phyloP scores from a whole-genome alignment of 1,140 invertebrate genomes.

The Chymomyza costata region DNA sequence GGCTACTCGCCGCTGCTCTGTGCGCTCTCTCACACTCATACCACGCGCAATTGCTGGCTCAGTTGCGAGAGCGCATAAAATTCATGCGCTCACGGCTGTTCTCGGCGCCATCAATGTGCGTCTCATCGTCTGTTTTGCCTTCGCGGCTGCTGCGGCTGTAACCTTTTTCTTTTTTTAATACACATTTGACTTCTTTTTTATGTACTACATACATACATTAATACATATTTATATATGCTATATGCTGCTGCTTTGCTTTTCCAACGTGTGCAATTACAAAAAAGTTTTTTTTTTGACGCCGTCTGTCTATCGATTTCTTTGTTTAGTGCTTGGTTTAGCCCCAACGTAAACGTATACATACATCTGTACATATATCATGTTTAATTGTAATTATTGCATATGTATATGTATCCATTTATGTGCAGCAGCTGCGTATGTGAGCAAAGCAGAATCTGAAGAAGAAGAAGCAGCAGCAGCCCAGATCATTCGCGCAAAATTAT shows the following conservation, averaged over 20 bases:
- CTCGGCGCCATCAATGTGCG: no score
- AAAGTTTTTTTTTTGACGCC: slow-evolving; percentile 35
- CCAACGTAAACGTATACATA: slow-evolving; percentile 18
- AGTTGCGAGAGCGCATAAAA: slow-evolving; percentile 59
- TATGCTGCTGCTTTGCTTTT: slow-evolving; percentile 34
- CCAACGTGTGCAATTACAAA: slow-evolving; percentile 55
- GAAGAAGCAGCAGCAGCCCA: slow-evolving; percentile 38
- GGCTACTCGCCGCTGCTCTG: slow-evolving; percentile 29
- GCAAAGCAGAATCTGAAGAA: slow-evolving; percentile 20
- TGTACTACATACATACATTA: no score
- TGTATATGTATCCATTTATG: slow-evolving; percentile 15
- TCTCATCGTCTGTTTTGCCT: neutral
- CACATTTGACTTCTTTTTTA: slow-evolving; percentile 48
- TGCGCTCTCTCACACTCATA: slow-evolving; percentile 45
- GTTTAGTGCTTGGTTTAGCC: slow-evolving; percentile 36
- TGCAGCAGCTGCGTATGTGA: slow-evolving; percentile 8
- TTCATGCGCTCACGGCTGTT: slow-evolving; percentile 44
- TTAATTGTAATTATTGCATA: slow-evolving; percentile 65
- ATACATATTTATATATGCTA: no score
- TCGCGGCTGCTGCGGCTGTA: slow-evolving; percentile 47
- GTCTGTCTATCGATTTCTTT: slow-evolving; percentile 63
- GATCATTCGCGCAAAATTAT: slow-evolving; percentile 32
- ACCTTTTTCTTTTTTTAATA: slow-evolving; percentile 46
- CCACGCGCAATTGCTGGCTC: slow-evolving; percentile 49
- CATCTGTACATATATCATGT: slow-evolving; percentile 39